Evolutionary conservation across 2,113 vertebrate species (phyloP).

Genomic region (Cervus canadensis): DNA sequence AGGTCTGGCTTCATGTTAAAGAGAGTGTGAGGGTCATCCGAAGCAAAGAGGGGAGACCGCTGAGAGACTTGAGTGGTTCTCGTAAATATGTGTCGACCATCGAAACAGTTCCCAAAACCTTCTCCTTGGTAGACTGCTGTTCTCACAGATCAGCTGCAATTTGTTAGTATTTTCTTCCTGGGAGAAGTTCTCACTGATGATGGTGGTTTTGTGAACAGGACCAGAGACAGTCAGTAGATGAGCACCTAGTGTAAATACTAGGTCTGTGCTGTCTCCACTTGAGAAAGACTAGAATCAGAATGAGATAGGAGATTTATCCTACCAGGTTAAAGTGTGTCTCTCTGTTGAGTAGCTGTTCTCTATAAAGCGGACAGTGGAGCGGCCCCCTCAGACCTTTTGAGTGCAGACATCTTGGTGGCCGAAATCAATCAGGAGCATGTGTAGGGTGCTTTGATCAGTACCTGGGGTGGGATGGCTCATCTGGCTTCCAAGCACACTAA

Average conservation of each 20-base stretch:
- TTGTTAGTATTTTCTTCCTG: neutral
- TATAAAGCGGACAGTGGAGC: neutral
- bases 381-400: neutral
- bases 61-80: neutral
- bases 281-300: neutral
- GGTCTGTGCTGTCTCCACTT: neutral
- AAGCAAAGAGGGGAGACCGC: neutral
- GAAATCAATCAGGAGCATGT: neutral
- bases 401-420: neutral
- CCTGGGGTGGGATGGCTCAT: neutral
- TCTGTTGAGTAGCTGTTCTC: neutral
- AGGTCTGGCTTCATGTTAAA: neutral
- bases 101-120: neutral
- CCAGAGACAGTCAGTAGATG: neutral
- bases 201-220: slow-evolving; percentile 11
- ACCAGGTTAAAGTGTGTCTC: neutral
- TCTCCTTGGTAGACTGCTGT: neutral
- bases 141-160: neutral
- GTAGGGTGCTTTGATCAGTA: neutral
- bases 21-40: neutral
- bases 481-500: neutral
- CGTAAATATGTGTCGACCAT: neutral
- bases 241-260: neutral
- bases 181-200: neutral
- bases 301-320: neutral